Evolutionary conservation across 2,888 invertebrate genomes (phyloP), one percentile per base, ranked within the genome.

Genomic region (Cryptus viduatorius): DNA sequence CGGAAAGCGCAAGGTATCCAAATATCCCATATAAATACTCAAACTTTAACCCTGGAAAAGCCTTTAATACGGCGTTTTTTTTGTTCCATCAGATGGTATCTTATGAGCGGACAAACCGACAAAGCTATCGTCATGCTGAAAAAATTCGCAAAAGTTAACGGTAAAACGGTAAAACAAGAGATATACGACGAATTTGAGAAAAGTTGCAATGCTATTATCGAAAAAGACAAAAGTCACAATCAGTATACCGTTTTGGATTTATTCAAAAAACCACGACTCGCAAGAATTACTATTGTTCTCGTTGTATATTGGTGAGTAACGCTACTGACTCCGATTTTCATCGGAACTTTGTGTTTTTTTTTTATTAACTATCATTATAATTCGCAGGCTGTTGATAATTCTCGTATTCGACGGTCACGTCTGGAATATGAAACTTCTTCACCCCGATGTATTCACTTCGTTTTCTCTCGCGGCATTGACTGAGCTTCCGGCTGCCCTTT

Each of bases 321-420:
- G 24, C 24, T 24, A 1, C 24, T 24, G 24, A 24, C 24, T 24
- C 24, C 24, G 24, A 24, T 24, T 24, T 24, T 24, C 2, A 3
- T 24, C 24, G 24, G 24, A 24, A 24, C 24, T 1, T 24, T 24
- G 1, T 24, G 1, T 24, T 24, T 24, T 24, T 24, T 24, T 24
- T 24, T 24, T 24, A 24, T 24, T 24, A 24, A 24, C 1, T 16
- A n/a, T 44, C 64, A 69, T 83, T n/a, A 79, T 82, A 24, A 24
- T 2, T 24, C 24, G 42, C 87, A 95, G 95, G 95, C 96, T 98
- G 95, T 95, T 97, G n/a, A 97, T 98, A 77, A 97, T 97, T 0
- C 92, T 98, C 90, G 97, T 97, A 0, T 98, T 98, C 92, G 98
- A 98, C 91, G 98, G 98, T 0, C 98, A 98, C 91, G 98, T 98